Percentiles rank a stretch among this genome's conserved stretches.
Evolutionary conservation across 1,140 invertebrate genomes (phyloP).

Genomic region (Drosophila ambigua): DNA sequence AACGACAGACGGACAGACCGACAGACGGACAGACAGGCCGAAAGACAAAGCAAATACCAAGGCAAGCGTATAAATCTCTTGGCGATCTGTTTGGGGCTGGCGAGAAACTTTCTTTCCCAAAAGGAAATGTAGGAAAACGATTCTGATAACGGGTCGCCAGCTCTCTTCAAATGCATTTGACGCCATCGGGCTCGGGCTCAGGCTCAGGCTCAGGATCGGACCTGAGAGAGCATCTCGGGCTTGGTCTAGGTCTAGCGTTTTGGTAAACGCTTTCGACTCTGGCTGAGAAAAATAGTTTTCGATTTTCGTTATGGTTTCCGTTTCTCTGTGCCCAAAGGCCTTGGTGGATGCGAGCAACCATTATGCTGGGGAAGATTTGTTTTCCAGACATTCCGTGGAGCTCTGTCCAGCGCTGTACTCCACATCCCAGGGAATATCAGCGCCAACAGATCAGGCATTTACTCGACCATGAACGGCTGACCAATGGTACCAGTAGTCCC

Average conservation of each 20-base stretch:
- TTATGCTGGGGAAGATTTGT: background rate
- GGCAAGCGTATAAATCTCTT: conserved; percentile 24
- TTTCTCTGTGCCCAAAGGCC: conserved; percentile 6
- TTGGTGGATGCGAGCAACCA: background rate
- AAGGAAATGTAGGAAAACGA: conserved; percentile 50
- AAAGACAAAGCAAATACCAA: conserved; percentile 24
- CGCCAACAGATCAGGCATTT: no score
- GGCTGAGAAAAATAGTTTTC: conserved; percentile 75
- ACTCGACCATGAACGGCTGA: no score
- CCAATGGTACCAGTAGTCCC: no score
- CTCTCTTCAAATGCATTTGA: conserved; percentile 49
- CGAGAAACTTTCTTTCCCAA: conserved; percentile 64
- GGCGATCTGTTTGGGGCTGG: conserved; percentile 23
- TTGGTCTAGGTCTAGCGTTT: background rate
- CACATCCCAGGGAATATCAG: no score
- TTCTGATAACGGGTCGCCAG: conserved; percentile 33
- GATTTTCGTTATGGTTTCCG: conserved; percentile 65
- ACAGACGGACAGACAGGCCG: background rate
- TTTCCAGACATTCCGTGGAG: background rate
- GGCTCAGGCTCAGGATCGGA: conserved; percentile 8
- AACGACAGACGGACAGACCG: background rate
- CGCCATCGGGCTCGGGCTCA: conserved; percentile 55
- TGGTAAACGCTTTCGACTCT: conserved; percentile 16
- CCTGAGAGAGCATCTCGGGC: conserved; percentile 35
- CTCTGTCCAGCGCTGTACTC: no score